Evolutionary conservation across 1,140 invertebrate genomes (phyloP).

Genomic region (Saccostrea cuccullata): DNA sequence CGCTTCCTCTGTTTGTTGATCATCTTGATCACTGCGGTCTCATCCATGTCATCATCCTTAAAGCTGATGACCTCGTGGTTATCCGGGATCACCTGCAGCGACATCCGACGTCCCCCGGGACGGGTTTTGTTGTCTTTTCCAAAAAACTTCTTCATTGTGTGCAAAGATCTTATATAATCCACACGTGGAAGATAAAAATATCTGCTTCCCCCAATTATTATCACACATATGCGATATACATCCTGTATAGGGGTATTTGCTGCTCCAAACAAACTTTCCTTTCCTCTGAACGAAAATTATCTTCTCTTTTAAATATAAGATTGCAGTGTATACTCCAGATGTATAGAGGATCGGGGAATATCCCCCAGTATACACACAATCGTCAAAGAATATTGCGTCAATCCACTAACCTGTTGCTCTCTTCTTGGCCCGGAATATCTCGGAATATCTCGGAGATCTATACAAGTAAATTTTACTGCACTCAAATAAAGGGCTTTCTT

Average conservation of each 20-base stretch:
- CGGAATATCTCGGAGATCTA: background rate
- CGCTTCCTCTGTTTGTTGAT: constrained; percentile 28
- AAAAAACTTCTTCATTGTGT: background rate
- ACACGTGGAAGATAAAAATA: background rate
- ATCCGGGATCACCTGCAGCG: constrained; percentile 28
- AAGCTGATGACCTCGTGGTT: constrained; percentile 21
- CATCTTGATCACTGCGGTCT: constrained; percentile 15
- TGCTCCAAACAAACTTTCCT: background rate
- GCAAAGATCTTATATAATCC: background rate
- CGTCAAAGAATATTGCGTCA: background rate
- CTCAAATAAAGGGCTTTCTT: constrained; percentile 25
- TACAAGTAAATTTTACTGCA: background rate
- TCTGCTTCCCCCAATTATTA: background rate
- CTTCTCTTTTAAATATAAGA: background rate
- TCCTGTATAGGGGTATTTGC: background rate
- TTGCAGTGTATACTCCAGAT: background rate
- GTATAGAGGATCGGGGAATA: background rate
- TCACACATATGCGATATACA: constrained; percentile 11
- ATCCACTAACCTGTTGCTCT: background rate
- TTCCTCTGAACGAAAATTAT: background rate
- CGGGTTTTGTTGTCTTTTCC: constrained; percentile 11
- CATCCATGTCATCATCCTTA: constrained; percentile 24
- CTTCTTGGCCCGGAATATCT: background rate
- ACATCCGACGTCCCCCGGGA: background rate
- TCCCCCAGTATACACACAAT: background rate